phyloP scores from a whole-genome alignment of 2,888 invertebrate species.

The Mesochorus sp. region DNA sequence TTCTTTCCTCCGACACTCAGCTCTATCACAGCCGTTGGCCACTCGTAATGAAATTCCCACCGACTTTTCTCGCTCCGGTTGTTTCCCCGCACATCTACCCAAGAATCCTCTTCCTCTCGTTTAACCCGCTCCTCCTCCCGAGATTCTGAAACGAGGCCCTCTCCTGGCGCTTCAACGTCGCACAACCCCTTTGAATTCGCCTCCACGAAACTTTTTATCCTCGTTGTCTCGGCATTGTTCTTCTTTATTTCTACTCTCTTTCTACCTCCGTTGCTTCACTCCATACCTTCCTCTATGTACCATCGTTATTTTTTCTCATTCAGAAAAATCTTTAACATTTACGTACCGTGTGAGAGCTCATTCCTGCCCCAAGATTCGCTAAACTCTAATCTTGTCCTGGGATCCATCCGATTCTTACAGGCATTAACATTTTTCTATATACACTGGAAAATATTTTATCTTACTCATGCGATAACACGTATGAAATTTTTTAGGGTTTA shows the following conservation, averaged over 20 bases:
- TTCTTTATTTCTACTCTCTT: constrained; percentile 19
- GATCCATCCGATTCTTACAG: not conserved
- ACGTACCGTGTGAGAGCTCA: not conserved
- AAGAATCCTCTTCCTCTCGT: constrained; percentile 21
- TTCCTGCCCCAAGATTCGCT: not conserved
- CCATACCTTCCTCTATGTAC: not conserved
- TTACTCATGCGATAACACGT: no score
- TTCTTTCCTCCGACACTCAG: constrained; percentile 12
- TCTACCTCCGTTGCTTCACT: not conserved
- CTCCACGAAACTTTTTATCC: constrained; percentile 55
- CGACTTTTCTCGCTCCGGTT: constrained; percentile 52
- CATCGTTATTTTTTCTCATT: constrained; percentile 48
- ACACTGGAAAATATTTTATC: no score
- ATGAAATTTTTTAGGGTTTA: no score
- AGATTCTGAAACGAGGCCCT: constrained; percentile 25
- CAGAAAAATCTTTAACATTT: constrained; percentile 30
- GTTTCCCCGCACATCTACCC: constrained; percentile 21
- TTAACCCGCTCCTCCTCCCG: constrained; percentile 32
- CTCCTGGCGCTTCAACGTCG: constrained; percentile 42
- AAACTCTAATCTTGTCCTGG: not conserved
- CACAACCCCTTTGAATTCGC: constrained; percentile 44
- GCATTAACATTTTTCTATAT: no score
- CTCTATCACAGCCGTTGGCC: constrained; percentile 49
- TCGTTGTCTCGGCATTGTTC: constrained; percentile 47
- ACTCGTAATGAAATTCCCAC: constrained; percentile 71